Evolutionary conservation across 1,140 invertebrate genomes (phyloP).

Genomic region (Augochlora pura): DNA sequence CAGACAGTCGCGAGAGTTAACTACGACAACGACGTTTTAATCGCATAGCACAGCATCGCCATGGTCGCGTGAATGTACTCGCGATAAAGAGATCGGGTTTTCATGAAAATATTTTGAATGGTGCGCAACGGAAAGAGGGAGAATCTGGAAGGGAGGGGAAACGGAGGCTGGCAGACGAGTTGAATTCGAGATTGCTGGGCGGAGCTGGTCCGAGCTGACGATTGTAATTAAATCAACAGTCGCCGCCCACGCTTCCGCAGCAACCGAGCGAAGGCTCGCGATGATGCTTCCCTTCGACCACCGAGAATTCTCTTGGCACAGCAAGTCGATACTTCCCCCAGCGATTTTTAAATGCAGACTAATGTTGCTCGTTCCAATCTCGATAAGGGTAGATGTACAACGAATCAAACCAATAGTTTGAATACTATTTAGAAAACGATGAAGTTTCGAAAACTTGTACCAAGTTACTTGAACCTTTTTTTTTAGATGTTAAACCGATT

Average conservation of each 20-base stretch:
- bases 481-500: too few relatives aligned
- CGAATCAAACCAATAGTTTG: too few relatives aligned
- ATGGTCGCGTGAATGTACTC: background rate
- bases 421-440: too few relatives aligned
- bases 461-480: too few relatives aligned
- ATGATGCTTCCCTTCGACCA: conserved; percentile 12
- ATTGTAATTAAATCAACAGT: conserved; percentile 79
- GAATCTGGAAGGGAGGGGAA: background rate
- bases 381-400: too few relatives aligned
- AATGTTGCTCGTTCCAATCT: too few relatives aligned
- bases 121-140: conserved; percentile 9
- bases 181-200: conserved; percentile 75
- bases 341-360: too few relatives aligned
- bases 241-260: conserved; percentile 73
- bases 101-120: conserved; percentile 21
- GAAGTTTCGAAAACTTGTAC: too few relatives aligned
- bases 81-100: background rate
- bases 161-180: conserved; percentile 68
- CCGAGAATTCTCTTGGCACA: background rate
- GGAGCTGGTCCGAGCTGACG: conserved; percentile 73
- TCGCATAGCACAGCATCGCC: background rate
- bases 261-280: conserved; percentile 23
- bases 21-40: background rate
- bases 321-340: background rate
- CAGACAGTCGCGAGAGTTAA: conserved; percentile 12